phyloP scores from a whole-genome alignment of 2,888 invertebrate genomes.

The Eupithecia dodoneata region DNA sequence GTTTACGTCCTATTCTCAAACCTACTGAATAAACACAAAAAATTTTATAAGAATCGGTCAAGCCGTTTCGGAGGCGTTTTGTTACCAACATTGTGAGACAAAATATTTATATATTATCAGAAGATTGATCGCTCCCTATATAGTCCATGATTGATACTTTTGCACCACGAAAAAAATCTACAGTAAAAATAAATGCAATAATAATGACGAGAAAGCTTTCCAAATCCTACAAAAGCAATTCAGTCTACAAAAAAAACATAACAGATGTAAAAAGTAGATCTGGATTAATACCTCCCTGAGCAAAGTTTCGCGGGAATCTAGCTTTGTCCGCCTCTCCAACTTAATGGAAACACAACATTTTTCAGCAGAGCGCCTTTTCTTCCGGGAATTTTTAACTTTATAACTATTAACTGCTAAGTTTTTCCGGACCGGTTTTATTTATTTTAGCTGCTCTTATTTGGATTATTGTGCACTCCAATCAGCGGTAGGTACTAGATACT shows the following conservation, averaged over 20 bases:
- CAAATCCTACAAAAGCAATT: slow-evolving; percentile 4
- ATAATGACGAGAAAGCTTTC: not conserved
- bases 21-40: too few species aligned
- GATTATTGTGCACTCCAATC: not conserved
- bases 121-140: not conserved
- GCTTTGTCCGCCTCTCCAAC: slow-evolving; percentile 33
- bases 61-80: too few species aligned
- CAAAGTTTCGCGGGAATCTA: slow-evolving; percentile 28
- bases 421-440: slow-evolving; percentile 5
- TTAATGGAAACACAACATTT: slow-evolving; percentile 51
- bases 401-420: slow-evolving; percentile 27
- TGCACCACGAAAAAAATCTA: not conserved
- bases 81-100: too few species aligned
- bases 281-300: slow-evolving; percentile 25
- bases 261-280: slow-evolving; percentile 24
- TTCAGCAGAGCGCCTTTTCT: slow-evolving; percentile 46
- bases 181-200: not conserved
- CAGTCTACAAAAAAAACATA: not conserved
- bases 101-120: too few species aligned
- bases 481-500: not conserved
- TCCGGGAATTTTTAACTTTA: slow-evolving; percentile 38
- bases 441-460: not conserved
- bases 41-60: too few species aligned
- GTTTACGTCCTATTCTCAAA: too few species aligned
- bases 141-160: not conserved